phyloP scores from a whole-genome alignment of 2,113 vertebrate species.

The Coturnix japonica region DNA sequence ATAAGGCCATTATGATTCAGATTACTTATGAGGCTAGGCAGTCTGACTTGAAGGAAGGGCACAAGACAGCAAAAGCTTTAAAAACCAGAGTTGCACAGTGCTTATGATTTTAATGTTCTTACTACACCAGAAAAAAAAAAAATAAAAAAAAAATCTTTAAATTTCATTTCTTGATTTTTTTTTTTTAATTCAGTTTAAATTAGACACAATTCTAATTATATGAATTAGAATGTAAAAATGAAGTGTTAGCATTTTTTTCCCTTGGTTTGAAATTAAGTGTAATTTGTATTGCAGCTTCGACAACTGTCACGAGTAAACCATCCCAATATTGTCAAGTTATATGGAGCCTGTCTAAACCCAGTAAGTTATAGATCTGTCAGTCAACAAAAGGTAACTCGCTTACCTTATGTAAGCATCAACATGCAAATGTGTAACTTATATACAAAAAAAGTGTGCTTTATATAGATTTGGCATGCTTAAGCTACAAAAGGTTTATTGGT shows the following conservation, averaged over 20 bases:
- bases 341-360: constrained; percentile 95
- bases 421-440: not conserved
- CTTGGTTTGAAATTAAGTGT: constrained; percentile 12
- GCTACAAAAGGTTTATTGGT: not conserved
- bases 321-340: constrained; percentile 98
- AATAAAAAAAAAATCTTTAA: not conserved
- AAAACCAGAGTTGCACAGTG: not conserved
- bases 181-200: not conserved
- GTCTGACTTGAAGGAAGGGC: not conserved
- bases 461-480: not conserved
- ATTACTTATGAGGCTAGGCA: not conserved
- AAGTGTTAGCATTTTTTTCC: not conserved
- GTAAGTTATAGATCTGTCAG: constrained; percentile 80
- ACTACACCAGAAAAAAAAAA: not conserved
- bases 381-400: not conserved
- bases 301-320: constrained; percentile 97
- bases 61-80: rapidly evolving
- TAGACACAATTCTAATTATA: not conserved
- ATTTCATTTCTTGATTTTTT: not conserved
- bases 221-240: not conserved
- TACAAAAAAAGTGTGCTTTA: not conserved
- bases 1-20: not conserved
- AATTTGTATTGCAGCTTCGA: constrained; percentile 86
- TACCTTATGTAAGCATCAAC: not conserved
- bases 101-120: not conserved